phyloP scores from a whole-genome alignment of 37 sponge, comb jelly and placozoan genomes.

The Tethya wilhelma region DNA sequence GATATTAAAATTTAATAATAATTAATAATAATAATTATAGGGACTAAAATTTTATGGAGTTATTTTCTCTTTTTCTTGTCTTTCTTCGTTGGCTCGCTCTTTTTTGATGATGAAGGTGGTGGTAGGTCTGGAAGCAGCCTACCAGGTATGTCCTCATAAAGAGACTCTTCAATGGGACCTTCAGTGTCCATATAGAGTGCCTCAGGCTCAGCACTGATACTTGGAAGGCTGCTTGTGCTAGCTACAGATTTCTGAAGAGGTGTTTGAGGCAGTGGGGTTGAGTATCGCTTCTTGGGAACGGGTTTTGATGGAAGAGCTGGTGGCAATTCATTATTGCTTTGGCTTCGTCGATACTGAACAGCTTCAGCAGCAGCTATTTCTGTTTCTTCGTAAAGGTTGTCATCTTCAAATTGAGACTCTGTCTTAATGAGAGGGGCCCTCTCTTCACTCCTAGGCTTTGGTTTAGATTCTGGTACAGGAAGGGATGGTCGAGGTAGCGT shows the following conservation, averaged over 20 bases:
- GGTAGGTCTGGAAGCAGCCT: background rate
- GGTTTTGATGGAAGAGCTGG: constrained; percentile 22
- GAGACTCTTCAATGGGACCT: constrained; percentile 28
- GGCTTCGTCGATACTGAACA: background rate
- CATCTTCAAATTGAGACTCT: background rate
- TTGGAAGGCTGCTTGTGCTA: background rate
- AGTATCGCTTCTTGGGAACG: constrained; percentile 9
- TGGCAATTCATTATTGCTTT: background rate
- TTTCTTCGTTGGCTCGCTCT: background rate
- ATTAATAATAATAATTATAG: no score
- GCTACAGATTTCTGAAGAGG: constrained; percentile 30
- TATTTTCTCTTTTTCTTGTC: background rate
- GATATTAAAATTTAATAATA: no score
- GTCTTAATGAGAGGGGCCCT: background rate
- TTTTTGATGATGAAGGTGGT: background rate
- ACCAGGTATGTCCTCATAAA: constrained; percentile 48
- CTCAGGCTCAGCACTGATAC: background rate
- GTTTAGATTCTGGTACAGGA: background rate
- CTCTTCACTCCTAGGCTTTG: background rate
- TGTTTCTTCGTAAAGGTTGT: constrained; percentile 3
- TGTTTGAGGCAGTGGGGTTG: constrained; percentile 17
- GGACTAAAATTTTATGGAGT: no score
- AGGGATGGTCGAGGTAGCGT: background rate
- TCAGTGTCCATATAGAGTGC: constrained; percentile 24
- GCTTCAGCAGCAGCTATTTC: background rate